These are phyloP conservation scores for Crocuta crocuta DNA, from an alignment of 2,113 vertebrate genomes.

Conservation along the genomic window DNA sequence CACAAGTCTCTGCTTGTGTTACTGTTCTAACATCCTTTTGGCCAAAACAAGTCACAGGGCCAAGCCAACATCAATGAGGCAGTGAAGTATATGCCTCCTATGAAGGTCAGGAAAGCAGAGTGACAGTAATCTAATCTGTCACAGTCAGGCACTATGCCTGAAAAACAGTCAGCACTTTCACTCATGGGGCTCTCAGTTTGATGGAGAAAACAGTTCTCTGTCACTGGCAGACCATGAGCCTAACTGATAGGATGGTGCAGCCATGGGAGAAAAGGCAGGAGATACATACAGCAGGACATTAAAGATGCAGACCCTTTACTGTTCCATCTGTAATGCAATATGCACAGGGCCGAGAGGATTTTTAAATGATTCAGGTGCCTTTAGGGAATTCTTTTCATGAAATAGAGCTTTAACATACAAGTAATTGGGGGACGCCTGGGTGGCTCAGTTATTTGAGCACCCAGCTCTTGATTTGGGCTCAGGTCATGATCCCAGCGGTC, in stretches of 20 bases:
- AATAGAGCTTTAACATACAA: not conserved
- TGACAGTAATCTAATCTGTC: not conserved
- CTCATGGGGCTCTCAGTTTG: not conserved
- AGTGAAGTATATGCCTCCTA: not conserved
- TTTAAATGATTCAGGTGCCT: not conserved
- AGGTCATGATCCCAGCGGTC: no score
- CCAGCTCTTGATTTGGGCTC: no score
- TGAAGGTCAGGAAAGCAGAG: not conserved
- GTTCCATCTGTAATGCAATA: not conserved
- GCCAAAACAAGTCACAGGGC: not conserved
- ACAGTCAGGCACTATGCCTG: not conserved
- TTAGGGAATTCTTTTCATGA: conserved; percentile 13
- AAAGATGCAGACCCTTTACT: not conserved
- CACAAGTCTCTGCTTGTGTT: not conserved
- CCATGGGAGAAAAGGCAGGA: not conserved
- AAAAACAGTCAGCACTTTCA: not conserved
- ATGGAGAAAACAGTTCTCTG: not conserved
- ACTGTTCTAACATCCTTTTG: not conserved
- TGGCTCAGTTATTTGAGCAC: no score
- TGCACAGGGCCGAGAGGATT: not conserved
- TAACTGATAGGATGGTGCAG: not conserved
- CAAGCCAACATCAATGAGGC: not conserved
- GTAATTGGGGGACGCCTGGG: no score
- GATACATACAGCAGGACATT: not conserved
- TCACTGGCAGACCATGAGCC: not conserved